A percentile compares a stretch with the other conserved stretches of the same genome.
phyloP scores from a whole-genome alignment of 30 jellyfish, hydroid and myxozoan species.

The Clytia hemisphaerica region DNA sequence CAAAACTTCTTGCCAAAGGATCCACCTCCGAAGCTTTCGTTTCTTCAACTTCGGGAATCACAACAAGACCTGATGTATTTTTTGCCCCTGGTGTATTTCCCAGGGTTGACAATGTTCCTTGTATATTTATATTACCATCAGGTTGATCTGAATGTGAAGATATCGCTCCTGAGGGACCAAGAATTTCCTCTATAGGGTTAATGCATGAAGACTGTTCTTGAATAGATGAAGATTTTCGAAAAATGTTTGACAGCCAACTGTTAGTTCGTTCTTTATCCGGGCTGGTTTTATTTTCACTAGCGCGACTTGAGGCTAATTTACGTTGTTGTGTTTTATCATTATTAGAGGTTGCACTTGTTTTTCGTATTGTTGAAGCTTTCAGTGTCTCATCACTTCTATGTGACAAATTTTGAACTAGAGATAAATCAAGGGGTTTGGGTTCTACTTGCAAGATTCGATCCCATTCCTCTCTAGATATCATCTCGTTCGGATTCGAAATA shows the following conservation, averaged over 20 bases:
- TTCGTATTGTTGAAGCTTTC: too few relatives aligned
- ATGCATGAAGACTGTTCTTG: too few relatives aligned
- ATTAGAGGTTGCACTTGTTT: too few relatives aligned
- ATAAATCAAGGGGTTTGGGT: not conserved
- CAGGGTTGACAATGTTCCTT: not conserved
- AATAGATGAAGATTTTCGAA: conserved; percentile 9
- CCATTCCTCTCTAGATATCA: conserved; percentile 36
- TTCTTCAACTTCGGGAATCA: conserved; percentile 61
- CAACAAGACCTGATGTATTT: not conserved
- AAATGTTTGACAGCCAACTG: conserved; percentile 22
- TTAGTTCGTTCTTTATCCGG: not conserved
- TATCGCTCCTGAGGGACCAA: too few relatives aligned
- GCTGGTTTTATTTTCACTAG: not conserved
- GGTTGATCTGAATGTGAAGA: not conserved
- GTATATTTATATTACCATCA: not conserved
- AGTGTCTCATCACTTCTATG: not conserved
- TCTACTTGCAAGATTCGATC: conserved; percentile 25
- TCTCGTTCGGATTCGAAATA: not conserved
- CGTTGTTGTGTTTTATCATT: not conserved
- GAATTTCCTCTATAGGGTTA: too few relatives aligned
- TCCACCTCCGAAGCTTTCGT: conserved; percentile 43
- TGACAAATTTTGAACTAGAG: not conserved
- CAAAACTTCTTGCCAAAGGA: conserved; percentile 42
- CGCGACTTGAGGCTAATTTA: not conserved
- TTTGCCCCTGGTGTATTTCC: not conserved